Percentiles rank a stretch among this genome's conserved stretches.
phyloP scores from a whole-genome alignment of 1,140 invertebrate species.

The Aphaenogaster ashmeadi region DNA sequence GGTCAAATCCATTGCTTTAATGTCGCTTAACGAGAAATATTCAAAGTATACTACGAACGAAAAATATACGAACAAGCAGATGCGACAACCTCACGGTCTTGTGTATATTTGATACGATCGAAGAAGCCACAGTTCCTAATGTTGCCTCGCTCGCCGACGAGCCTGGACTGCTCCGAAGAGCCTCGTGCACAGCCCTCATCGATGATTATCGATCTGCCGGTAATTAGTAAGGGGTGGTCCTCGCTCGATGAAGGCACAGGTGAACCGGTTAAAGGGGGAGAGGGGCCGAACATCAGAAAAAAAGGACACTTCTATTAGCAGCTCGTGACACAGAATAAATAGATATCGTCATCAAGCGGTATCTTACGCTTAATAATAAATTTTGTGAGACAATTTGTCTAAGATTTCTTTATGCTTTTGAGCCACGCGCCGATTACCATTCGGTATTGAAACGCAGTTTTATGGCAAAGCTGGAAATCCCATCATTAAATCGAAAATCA shows the following conservation, averaged over 20 bases:
- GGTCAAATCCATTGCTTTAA: neutral
- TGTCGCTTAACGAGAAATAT: neutral
- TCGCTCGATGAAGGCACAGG: conserved; percentile 31
- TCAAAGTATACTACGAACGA: neutral
- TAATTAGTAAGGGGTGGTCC: conserved; percentile 61
- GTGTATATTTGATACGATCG: conserved; percentile 42
- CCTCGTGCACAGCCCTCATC: conserved; percentile 55
- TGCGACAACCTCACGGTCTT: neutral
- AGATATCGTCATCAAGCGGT: neutral
- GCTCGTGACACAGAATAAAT: neutral
- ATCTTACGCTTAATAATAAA: neutral
- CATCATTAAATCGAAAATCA: neutral
- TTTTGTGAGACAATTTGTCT: neutral
- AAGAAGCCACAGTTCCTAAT: conserved; percentile 5
- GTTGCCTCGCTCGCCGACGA: conserved; percentile 29
- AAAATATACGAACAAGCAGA: neutral
- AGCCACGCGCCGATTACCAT: neutral
- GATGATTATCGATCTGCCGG: conserved; percentile 70
- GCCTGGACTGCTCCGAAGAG: conserved; percentile 45
- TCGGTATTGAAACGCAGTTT: neutral
- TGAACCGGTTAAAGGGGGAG: neutral
- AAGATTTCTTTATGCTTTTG: neutral
- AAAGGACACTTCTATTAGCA: neutral
- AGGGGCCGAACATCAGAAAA: neutral
- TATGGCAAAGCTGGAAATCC: neutral